A percentile compares a stretch with the other conserved stretches of the same genome.
Evolutionary conservation across 2,888 invertebrate species (phyloP).

Genomic region (Andrena minutula): DNA sequence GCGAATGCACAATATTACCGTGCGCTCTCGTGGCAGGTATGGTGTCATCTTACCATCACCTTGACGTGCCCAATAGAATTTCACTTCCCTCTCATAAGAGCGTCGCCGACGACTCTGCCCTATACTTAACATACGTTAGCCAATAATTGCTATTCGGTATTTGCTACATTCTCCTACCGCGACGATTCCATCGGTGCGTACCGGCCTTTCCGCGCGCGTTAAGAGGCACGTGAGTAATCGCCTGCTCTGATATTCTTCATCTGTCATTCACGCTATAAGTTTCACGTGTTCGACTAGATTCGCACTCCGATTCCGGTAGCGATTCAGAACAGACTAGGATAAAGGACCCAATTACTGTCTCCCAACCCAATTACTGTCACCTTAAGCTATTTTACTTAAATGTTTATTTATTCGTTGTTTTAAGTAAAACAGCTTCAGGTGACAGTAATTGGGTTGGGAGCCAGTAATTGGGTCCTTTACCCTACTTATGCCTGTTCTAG

Average conservation of each 20-base stretch:
- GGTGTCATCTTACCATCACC: slow-evolving; percentile 72
- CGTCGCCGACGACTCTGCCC: slow-evolving; percentile 72
- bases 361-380: too few species aligned
- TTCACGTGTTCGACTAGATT: too few species aligned
- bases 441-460: too few species aligned
- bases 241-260: neutral
- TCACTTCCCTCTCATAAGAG: slow-evolving; percentile 77
- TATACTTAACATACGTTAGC: slow-evolving; percentile 78
- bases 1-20: slow-evolving; percentile 18
- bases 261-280: too few species aligned
- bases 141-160: slow-evolving; percentile 73
- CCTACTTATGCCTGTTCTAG: too few species aligned
- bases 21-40: slow-evolving; percentile 35
- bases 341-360: too few species aligned
- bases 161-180: slow-evolving; percentile 44
- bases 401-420: too few species aligned
- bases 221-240: neutral
- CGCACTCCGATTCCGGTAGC: too few species aligned
- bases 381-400: too few species aligned
- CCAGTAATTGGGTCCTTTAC: too few species aligned
- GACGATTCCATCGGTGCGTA: neutral
- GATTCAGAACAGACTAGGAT: too few species aligned
- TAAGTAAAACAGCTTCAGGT: too few species aligned
- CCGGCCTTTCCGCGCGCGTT: neutral
- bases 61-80: slow-evolving; percentile 76